These are phyloP conservation scores for Actinemys pallida DNA, from an alignment of 2,113 vertebrate species.

Conservation along the genomic window DNA sequence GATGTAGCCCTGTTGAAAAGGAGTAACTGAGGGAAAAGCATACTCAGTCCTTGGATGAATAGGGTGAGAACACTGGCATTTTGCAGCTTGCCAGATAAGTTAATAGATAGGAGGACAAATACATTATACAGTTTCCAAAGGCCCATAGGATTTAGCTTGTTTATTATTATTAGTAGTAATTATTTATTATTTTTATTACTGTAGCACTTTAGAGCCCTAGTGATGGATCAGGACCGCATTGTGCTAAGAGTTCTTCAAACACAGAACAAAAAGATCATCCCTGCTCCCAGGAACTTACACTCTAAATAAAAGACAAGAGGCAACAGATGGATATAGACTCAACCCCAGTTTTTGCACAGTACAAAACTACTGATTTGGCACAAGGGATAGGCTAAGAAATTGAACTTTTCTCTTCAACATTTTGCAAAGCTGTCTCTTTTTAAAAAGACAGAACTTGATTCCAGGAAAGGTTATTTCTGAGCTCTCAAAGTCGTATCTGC, in stretches of 20 bases:
- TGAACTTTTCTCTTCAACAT: not conserved
- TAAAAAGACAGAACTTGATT: not conserved
- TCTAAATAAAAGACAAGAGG: not conserved
- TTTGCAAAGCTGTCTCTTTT: not conserved
- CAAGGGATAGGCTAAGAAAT: not conserved
- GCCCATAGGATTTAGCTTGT: not conserved
- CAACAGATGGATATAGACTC: not conserved
- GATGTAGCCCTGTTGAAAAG: not conserved
- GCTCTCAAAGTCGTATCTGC: not conserved
- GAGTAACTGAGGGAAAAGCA: not conserved
- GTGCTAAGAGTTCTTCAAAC: not conserved
- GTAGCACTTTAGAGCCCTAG: not conserved
- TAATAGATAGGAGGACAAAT: not conserved
- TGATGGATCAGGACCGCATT: not conserved
- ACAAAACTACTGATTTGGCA: not conserved
- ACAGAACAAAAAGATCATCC: not conserved
- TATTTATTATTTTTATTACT: not conserved
- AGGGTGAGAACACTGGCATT: not conserved
- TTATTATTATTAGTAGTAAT: not conserved
- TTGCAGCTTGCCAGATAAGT: not conserved
- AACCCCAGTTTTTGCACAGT: rapidly evolving
- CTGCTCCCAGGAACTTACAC: not conserved
- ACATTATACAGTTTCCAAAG: not conserved
- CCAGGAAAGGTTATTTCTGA: not conserved
- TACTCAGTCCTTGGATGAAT: not conserved